These are phyloP conservation scores for Odontothrips loti DNA, from an alignment of 2,888 invertebrate genomes.

Conservation along the genomic window DNA sequence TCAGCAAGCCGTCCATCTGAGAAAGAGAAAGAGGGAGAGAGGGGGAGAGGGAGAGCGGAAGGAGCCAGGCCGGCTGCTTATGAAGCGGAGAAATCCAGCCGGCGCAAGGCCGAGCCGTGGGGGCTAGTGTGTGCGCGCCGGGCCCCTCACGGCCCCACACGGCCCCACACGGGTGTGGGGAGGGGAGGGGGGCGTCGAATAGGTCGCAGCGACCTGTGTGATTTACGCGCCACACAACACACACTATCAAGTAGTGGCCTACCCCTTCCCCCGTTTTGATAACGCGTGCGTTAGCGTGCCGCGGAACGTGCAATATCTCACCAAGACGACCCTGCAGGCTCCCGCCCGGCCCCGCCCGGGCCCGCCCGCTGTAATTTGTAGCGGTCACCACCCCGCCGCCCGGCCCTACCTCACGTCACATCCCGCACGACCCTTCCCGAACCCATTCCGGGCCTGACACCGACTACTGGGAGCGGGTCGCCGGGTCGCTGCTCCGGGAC, in stretches of 20 bases:
- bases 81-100: neutral
- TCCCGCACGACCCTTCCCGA: neutral
- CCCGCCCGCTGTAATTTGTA: neutral
- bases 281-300: constrained; percentile 1
- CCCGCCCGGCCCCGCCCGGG: neutral
- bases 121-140: no score
- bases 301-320: constrained; percentile 14
- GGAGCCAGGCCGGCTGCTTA: neutral
- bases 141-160: no score
- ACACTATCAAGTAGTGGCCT: constrained; percentile 22
- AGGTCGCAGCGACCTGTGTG: neutral
- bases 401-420: neutral
- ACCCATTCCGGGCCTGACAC: neutral
- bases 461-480: neutral
- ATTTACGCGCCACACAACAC: constrained; percentile 5
- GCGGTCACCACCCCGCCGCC: constrained; percentile 13
- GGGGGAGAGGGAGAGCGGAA: no score
- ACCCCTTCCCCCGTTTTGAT: neutral
- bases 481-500: no score
- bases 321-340: constrained; percentile 1
- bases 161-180: no score
- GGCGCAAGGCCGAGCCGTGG: neutral
- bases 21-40: no score
- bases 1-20: no score
- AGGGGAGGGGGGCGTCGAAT: neutral